phyloP scores from a whole-genome alignment of 2,888 invertebrate genomes.

The Fragum sueziense region DNA sequence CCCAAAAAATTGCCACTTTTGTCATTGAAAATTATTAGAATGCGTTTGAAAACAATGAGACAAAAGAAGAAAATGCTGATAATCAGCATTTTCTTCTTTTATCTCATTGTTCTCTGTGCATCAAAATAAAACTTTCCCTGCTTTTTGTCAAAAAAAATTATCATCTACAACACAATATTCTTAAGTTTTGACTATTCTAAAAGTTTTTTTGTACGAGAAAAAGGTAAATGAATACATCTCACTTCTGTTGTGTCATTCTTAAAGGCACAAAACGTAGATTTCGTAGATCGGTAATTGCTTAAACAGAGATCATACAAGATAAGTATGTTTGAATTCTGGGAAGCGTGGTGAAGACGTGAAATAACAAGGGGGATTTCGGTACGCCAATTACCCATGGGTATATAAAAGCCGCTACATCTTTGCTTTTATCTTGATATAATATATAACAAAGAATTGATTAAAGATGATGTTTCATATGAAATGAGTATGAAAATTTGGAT shows the following conservation, averaged over 20 bases:
- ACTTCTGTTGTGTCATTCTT: conserved; percentile 14
- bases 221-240: neutral
- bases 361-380: conserved; percentile 15
- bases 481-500: neutral
- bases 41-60: too few species aligned
- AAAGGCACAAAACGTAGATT: neutral
- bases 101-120: too few species aligned
- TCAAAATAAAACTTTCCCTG: too few species aligned
- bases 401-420: neutral
- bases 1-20: too few species aligned
- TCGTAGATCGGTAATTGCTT: conserved; percentile 10
- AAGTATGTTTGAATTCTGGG: conserved; percentile 22
- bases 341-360: conserved; percentile 8
- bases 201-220: too few species aligned
- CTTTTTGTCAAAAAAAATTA: too few species aligned
- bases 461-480: neutral
- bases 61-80: too few species aligned
- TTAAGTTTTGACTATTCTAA: too few species aligned
- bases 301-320: conserved; percentile 19
- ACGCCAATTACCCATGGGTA: neutral
- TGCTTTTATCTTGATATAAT: neutral
- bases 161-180: too few species aligned
- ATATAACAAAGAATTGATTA: conserved; percentile 6
- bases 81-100: too few species aligned
- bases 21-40: too few species aligned